Evolutionary conservation across 2,888 invertebrate genomes (phyloP).

Genomic region (Hypena proboscidalis): DNA sequence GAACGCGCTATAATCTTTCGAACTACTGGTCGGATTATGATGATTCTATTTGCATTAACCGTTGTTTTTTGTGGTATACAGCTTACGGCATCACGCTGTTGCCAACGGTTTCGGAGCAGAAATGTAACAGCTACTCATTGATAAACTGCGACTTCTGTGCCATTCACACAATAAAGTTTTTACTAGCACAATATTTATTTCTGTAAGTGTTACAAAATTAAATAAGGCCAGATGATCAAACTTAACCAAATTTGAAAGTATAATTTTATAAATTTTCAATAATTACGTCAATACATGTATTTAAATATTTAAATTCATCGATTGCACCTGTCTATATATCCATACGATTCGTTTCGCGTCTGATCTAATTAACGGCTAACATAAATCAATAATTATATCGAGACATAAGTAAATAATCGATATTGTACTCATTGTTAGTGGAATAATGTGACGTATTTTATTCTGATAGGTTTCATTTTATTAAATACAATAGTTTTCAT

Average conservation of each 20-base stretch:
- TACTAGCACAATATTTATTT: no score
- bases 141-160: no score
- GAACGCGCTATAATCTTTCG: no score
- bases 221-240: slow-evolving; percentile 6
- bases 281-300: slow-evolving; percentile 23
- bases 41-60: no score
- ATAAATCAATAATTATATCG: slow-evolving; percentile 32
- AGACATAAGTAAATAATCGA: slow-evolving; percentile 24
- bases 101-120: no score
- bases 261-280: slow-evolving; percentile 9
- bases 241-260: slow-evolving; percentile 4
- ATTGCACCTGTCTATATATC: slow-evolving; percentile 37
- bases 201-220: background rate
- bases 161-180: no score
- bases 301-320: slow-evolving; percentile 28
- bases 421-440: slow-evolving; percentile 26
- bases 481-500: background rate
- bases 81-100: no score
- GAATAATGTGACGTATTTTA: slow-evolving; percentile 21
- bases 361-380: slow-evolving; percentile 29
- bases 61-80: no score
- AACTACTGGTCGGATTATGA: no score
- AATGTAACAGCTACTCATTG: no score
- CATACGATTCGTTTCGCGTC: slow-evolving; percentile 23
- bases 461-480: slow-evolving; percentile 8